These are phyloP conservation scores for Bellardia bayeri DNA, from an alignment of 2,888 invertebrate genomes.

Conservation along the genomic window DNA sequence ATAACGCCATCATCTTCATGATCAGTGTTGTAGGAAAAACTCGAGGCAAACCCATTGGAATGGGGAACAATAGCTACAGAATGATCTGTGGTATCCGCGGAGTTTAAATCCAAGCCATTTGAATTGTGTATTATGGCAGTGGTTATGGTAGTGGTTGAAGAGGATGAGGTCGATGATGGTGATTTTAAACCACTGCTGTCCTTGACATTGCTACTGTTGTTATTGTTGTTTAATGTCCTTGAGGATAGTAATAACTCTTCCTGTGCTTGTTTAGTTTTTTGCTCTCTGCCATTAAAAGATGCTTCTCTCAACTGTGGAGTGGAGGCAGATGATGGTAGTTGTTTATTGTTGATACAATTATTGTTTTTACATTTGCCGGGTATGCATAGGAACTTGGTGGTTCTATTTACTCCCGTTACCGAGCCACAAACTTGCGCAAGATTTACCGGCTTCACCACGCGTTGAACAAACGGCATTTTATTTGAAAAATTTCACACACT, in stretches of 20 bases:
- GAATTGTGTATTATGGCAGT: constrained; percentile 67
- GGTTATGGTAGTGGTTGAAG: constrained; percentile 67
- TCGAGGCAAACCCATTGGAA: constrained; percentile 75
- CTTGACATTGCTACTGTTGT: constrained; percentile 55
- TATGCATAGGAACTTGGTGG: constrained; percentile 77
- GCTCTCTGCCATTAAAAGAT: constrained; percentile 56
- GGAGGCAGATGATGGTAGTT: constrained; percentile 54
- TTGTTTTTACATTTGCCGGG: constrained; percentile 81
- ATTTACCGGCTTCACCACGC: constrained; percentile 92
- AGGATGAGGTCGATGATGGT: constrained; percentile 66
- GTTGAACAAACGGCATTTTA: constrained; percentile 94
- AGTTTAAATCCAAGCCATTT: constrained; percentile 44
- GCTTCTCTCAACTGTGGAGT: constrained; percentile 50
- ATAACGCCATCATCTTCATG: constrained; percentile 75
- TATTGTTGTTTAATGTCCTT: constrained; percentile 48
- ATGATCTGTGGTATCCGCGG: constrained; percentile 61
- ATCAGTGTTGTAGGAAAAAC: constrained; percentile 77
- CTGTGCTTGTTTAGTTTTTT: constrained; percentile 38
- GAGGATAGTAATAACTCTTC: constrained; percentile 46
- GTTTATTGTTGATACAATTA: constrained; percentile 81
- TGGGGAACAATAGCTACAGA: constrained; percentile 34
- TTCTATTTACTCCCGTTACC: constrained; percentile 71
- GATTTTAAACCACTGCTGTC: constrained; percentile 62
- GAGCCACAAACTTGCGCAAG: constrained; percentile 86
- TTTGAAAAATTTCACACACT: not conserved